Percentiles rank a stretch among this genome's conserved stretches.
Evolutionary conservation across 2,888 invertebrate species (phyloP).

Genomic region (Byasa hedistus): DNA sequence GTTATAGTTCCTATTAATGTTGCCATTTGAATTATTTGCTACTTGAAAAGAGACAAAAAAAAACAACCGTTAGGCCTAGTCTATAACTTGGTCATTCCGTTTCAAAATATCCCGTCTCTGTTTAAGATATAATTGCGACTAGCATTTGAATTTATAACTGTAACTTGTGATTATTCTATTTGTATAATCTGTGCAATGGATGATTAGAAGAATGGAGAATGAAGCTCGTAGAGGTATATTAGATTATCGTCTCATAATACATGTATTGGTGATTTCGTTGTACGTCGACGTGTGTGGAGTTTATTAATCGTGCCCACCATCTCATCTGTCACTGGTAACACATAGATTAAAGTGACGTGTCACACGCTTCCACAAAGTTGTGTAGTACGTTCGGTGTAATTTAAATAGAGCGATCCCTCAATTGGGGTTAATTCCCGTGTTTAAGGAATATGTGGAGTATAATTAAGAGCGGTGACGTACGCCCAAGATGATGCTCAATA

Average conservation of each 20-base stretch:
- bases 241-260: slow-evolving; percentile 2
- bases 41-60: background rate
- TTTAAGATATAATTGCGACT: background rate
- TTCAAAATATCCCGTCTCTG: background rate
- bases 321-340: slow-evolving; percentile 39
- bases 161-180: background rate
- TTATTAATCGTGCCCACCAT: slow-evolving; percentile 27
- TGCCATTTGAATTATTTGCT: slow-evolving; percentile 8
- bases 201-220: too few relatives aligned
- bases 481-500: slow-evolving; percentile 38
- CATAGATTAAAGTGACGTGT: slow-evolving; percentile 72
- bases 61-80: background rate
- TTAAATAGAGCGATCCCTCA: slow-evolving; percentile 79
- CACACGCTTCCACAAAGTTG: slow-evolving; percentile 77
- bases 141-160: background rate
- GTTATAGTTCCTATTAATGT: slow-evolving; percentile 34
- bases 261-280: slow-evolving; percentile 21
- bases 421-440: slow-evolving; percentile 79
- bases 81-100: background rate
- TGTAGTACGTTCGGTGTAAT: slow-evolving; percentile 73
- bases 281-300: slow-evolving; percentile 1
- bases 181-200: background rate
- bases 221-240: background rate
- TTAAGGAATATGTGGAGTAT: slow-evolving; percentile 77
- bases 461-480: slow-evolving; percentile 62